A percentile compares a stretch with the other conserved stretches of the same genome.
These are phyloP conservation scores for Galaxea fascicularis DNA, from an alignment of 92 coral and sea anemone species.

Conservation along the genomic window DNA sequence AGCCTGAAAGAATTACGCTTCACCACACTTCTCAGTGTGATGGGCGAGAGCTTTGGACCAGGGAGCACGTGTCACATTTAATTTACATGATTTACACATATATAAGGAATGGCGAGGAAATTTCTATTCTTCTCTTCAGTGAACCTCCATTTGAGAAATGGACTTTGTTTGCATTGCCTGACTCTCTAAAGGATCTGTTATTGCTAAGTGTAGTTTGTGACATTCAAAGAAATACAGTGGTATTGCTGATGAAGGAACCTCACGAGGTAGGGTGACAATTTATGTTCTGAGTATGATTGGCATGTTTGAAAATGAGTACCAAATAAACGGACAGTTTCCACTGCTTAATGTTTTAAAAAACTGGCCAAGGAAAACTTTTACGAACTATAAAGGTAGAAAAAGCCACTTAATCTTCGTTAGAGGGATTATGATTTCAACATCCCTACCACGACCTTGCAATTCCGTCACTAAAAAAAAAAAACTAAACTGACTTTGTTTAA, in stretches of 20 bases:
- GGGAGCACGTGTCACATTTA: slow-evolving; percentile 60
- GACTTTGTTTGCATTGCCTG: slow-evolving; percentile 49
- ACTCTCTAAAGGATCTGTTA: slow-evolving; percentile 11
- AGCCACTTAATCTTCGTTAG: no score
- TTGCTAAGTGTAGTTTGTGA: slow-evolving; percentile 70
- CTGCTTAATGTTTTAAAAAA: background rate
- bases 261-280: slow-evolving; percentile 45
- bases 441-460: no score
- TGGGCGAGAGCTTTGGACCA: slow-evolving; percentile 53
- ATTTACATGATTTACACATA: slow-evolving; percentile 66
- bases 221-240: slow-evolving; percentile 66
- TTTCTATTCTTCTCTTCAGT: slow-evolving; percentile 72
- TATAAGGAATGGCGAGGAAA: slow-evolving; percentile 20
- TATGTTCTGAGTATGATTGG: no score
- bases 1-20: slow-evolving; percentile 55
- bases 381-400: background rate
- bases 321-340: no score
- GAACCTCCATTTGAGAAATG: slow-evolving; percentile 78
- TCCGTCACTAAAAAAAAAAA: no score
- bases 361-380: background rate
- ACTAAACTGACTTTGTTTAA: no score
- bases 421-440: background rate
- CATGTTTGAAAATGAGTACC: no score
- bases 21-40: slow-evolving; percentile 80
- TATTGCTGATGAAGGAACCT: slow-evolving; percentile 57